Evolutionary conservation across 2,797 vertebrate species (phyloP), one percentile per base, ranked within the genome.

Genomic region (Malacoraja senta): DNA sequence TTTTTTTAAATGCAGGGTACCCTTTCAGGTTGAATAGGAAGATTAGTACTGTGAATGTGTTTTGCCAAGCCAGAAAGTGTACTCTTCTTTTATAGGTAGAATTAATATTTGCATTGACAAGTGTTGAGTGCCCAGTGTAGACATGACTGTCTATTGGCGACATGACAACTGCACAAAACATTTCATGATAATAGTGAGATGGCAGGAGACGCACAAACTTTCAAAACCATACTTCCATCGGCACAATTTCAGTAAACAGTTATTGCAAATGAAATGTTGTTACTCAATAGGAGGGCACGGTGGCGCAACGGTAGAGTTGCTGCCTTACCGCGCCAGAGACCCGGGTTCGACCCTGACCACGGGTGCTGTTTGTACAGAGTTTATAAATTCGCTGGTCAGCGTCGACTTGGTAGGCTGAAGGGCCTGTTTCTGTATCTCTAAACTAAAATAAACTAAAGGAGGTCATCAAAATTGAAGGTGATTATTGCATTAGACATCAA

Each of bases 31-130:
- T 72, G 71, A 72, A 72, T 24, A 35, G n/a, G 7, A 63, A 65
- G 61, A 65, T 88, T 35, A 68, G 29, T n/a, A 88, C n/a, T 35
- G n/a, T 88, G n/a, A n/a, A 21, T n/a, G n/a, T 44, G 35, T 35
- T 65, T n/a, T 88, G 58, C 53, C 44, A 86, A 58, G 19, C 26
- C 12, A 12, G 58, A n/a, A 63, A 86, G 29, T 86, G 83, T 13
- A n/a, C 29, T 29, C 61, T 86, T 61, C 2, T 12, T 12, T 63
- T 86, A 63, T 6, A n/a, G 58, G 58, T 86, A 63, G 58, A 63
- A 86, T 84, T 84, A 84, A 84, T 84, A n/a, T 84, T 84, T 84
- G 81, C 58, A 29, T 61, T n/a, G 81, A 8, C 32, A 86, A n/a
- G 53, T 63, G n/a, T 12, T 32, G 84, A 32, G 9, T 2, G 17